phyloP scores from a whole-genome alignment of 2,797 vertebrate species.

The Halcyon chelicuti region DNA sequence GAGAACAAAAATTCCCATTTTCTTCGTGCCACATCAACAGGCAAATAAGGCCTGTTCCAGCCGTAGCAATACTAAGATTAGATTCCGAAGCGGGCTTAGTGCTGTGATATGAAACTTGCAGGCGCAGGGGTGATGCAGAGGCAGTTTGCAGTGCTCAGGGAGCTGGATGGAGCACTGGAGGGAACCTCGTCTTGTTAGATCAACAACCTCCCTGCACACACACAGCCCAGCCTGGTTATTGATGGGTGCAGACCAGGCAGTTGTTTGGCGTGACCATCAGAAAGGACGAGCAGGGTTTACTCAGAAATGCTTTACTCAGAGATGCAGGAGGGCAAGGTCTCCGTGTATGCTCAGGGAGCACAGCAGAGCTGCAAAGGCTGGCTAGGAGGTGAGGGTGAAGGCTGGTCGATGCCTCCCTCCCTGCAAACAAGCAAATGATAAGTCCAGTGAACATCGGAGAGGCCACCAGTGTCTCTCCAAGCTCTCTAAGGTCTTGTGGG shows the following conservation, averaged over 20 bases:
- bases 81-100: neutral
- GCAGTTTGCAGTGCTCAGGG: fast-evolving
- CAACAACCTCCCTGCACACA: neutral
- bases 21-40: neutral
- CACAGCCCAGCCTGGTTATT: fast-evolving
- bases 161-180: neutral
- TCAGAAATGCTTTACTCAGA: neutral
- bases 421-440: neutral
- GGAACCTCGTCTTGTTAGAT: fast-evolving
- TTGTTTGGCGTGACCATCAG: neutral
- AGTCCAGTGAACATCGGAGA: neutral
- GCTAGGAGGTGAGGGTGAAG: neutral
- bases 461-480: neutral
- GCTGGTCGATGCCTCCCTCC: neutral
- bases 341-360: neutral
- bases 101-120: neutral
- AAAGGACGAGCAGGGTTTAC: neutral
- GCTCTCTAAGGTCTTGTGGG: neutral
- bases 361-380: neutral
- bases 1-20: neutral
- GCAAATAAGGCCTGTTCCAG: neutral
- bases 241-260: neutral
- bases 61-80: fast-evolving
- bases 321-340: neutral
- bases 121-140: neutral